Evolutionary conservation across 2,888 invertebrate genomes (phyloP).

Genomic region (Brachyptera risi): DNA sequence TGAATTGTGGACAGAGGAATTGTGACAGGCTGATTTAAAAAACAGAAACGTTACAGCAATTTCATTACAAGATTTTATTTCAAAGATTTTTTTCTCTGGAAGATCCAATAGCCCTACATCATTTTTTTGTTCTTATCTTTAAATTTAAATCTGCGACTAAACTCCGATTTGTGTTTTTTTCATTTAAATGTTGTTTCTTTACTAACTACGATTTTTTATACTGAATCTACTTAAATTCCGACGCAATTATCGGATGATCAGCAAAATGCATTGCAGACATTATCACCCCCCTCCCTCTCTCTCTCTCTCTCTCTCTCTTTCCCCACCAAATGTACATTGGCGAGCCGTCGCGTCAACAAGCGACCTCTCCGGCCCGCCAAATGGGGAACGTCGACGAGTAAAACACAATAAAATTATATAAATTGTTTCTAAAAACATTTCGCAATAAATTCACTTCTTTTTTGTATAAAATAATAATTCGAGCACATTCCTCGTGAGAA

Average conservation of each 20-base stretch:
- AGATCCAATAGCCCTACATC: slow-evolving; percentile 35
- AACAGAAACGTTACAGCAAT: too few relatives aligned
- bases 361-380: neutral
- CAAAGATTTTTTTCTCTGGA: slow-evolving; percentile 34
- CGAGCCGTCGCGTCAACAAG: too few relatives aligned
- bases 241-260: slow-evolving; percentile 15
- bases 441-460: neutral
- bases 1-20: too few relatives aligned
- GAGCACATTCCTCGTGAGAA: too few relatives aligned
- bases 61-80: slow-evolving; percentile 36
- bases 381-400: neutral
- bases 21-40: too few relatives aligned
- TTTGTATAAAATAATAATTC: neutral
- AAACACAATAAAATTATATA: neutral
- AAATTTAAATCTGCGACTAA: slow-evolving; percentile 32
- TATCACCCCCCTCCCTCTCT: neutral
- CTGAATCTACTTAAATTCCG: slow-evolving; percentile 32
- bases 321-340: too few relatives aligned
- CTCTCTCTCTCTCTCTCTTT: too few relatives aligned
- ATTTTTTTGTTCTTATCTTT: slow-evolving; percentile 29
- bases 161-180: slow-evolving; percentile 27
- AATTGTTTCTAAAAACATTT: neutral
- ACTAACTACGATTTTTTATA: slow-evolving; percentile 27
- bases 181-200: slow-evolving; percentile 17
- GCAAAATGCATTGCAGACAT: neutral